phyloP scores from a whole-genome alignment of 2,888 invertebrate genomes.

The Seira sanloemensis region DNA sequence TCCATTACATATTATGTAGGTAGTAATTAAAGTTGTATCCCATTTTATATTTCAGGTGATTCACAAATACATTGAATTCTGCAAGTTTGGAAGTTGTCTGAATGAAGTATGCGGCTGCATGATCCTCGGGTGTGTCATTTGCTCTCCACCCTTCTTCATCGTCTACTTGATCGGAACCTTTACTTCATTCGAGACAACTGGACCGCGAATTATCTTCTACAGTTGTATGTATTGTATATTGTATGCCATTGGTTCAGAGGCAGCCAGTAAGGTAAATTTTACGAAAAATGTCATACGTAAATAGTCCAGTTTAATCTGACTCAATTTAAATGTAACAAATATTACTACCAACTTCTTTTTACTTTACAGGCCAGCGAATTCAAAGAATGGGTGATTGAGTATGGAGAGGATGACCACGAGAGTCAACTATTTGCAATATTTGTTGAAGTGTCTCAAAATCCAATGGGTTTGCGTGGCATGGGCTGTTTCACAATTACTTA shows the following conservation, averaged over 20 bases:
- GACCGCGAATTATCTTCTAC: slow-evolving; percentile 33
- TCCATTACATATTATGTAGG: neutral
- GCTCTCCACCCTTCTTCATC: slow-evolving; percentile 50
- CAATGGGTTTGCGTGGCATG: slow-evolving; percentile 42
- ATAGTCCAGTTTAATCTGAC: too few relatives aligned
- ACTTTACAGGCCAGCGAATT: slow-evolving; percentile 31
- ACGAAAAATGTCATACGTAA: too few relatives aligned
- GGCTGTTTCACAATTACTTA: slow-evolving; percentile 50
- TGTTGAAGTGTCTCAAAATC: slow-evolving; percentile 46
- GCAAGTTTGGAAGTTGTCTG: slow-evolving; percentile 40
- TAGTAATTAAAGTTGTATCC: neutral
- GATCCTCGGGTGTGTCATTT: slow-evolving; percentile 25
- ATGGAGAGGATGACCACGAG: slow-evolving; percentile 32
- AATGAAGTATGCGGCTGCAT: slow-evolving; percentile 47
- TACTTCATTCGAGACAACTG: slow-evolving; percentile 23
- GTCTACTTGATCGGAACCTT: slow-evolving; percentile 51
- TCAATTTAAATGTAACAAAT: neutral
- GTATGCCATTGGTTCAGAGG: slow-evolving; percentile 31
- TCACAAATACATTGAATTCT: slow-evolving; percentile 30
- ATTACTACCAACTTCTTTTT: neutral
- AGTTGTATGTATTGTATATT: slow-evolving; percentile 36
- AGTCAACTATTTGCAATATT: slow-evolving; percentile 46
- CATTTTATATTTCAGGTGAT: slow-evolving; percentile 30
- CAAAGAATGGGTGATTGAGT: slow-evolving; percentile 53
- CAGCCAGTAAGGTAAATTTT: slow-evolving; percentile 41